Percentiles rank a stretch among this genome's conserved stretches.
These are phyloP conservation scores for Cyclargus thomasi DNA, from an alignment of 1,140 invertebrate species.

Conservation along the genomic window DNA sequence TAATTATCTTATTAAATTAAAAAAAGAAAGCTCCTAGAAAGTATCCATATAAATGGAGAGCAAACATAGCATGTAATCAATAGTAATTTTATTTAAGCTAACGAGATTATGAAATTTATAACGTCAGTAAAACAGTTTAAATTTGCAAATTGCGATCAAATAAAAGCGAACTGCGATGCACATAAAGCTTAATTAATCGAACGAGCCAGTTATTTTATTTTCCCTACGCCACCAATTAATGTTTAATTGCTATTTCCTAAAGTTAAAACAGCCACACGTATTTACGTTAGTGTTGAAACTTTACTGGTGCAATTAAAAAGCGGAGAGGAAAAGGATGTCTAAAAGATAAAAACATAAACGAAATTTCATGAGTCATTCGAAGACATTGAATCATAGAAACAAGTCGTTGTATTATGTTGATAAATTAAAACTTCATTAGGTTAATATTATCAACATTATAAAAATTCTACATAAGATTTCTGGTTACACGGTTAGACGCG, in stretches of 20 bases:
- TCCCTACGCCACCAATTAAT: slow-evolving; percentile 38
- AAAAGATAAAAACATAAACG: neutral
- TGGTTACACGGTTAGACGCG: neutral
- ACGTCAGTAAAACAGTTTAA: slow-evolving; percentile 19
- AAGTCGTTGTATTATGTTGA: too few species aligned
- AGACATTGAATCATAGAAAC: too few species aligned
- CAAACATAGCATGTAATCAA: neutral
- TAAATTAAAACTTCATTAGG: too few species aligned
- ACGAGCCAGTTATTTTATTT: slow-evolving; percentile 36
- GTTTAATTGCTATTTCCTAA: slow-evolving; percentile 40
- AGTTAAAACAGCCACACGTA: slow-evolving; percentile 35
- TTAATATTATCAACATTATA: too few species aligned
- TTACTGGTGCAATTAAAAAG: slow-evolving; percentile 8
- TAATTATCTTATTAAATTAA: too few species aligned
- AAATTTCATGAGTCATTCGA: neutral
- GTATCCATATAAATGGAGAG: neutral
- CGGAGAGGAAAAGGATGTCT: neutral
- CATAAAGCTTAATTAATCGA: slow-evolving; percentile 37
- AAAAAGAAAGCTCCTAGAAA: neutral
- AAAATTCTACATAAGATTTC: neutral
- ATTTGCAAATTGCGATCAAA: slow-evolving; percentile 22
- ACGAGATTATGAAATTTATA: slow-evolving; percentile 17
- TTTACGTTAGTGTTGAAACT: slow-evolving; percentile 21
- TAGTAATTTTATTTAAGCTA: slow-evolving; percentile 2
- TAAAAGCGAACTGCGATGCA: slow-evolving; percentile 22